Conservation (phyloP, 1,140 invertebrate species). For the Propsilocerus akamusi region DNA sequence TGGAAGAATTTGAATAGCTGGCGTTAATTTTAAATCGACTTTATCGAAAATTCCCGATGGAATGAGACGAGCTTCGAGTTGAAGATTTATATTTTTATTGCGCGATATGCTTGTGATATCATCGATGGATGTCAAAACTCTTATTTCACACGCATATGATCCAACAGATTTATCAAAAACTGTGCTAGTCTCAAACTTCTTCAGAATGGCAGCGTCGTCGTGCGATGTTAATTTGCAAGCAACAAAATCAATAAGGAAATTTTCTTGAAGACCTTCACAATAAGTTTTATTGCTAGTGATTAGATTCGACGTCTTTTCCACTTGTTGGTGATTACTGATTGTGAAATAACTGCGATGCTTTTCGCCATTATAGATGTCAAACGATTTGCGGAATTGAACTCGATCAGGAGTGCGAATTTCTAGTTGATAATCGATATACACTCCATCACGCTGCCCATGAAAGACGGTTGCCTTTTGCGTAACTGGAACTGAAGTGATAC, state of each 20-base stretch:
- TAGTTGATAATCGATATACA: neutral
- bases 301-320: constrained; percentile 20
- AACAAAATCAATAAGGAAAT: constrained; percentile 13
- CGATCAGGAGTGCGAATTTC: neutral
- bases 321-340: constrained; percentile 21
- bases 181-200: constrained; percentile 17
- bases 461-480: neutral
- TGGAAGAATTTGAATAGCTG: constrained; percentile 17
- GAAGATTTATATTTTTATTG: neutral
- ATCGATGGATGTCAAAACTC: constrained; percentile 12
- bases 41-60: constrained; percentile 16
- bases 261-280: constrained; percentile 13
- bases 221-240: constrained; percentile 16
- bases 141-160: constrained; percentile 17
- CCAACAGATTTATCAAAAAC: constrained; percentile 13
- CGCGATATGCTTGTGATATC: constrained; percentile 10
- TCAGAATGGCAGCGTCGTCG: constrained; percentile 13
- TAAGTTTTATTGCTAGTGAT: constrained; percentile 17
- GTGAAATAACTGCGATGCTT: constrained; percentile 16
- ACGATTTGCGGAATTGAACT: constrained; percentile 15
- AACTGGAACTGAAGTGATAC: neutral
- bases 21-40: constrained; percentile 20
- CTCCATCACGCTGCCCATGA: neutral
- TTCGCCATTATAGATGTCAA: constrained; percentile 21
- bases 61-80: constrained; percentile 12